Evolutionary conservation across 2,888 invertebrate species (phyloP), one percentile per base, ranked within the genome.

Genomic region (Schizotus pectinicornis): DNA sequence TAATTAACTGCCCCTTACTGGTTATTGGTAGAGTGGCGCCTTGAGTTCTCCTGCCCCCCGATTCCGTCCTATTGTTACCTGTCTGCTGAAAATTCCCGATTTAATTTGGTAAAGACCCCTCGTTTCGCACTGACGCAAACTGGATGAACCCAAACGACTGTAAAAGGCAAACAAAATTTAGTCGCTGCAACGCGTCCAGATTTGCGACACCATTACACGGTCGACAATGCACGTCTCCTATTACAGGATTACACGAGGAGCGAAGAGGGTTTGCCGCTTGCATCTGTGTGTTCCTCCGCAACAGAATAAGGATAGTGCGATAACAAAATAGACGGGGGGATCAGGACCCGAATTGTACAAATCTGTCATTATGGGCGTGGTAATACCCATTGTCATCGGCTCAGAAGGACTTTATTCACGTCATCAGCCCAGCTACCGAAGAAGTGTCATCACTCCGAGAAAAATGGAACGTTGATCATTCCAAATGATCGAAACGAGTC

Each of bases 151-250:
- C n/a, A 35, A n/a, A 35, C 35, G 56, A 56, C 56, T 51, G 50
- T 13, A 74, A 74, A 74, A 72, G 72, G 68, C 68, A 67, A 69
- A 70, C 72, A 71, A 70, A 71, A 67, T 66, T 58, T 68, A 65
- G 64, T 67, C 67, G 55, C 59, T 59, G 65, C 66, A 67, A 65
- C 67, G 68, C 68, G 68, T 67, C 66, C 63, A 73, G 71, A 74
- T 75, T 76, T 74, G 75, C 75, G 72, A 75, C 75, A 75, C 73
- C 74, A 74, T 74, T 72, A 72, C 73, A 69, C 68, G 67, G 63
- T 64, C 65, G 64, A 76, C 77, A 76, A 76, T 72, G 68, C 65
- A 48, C 62, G 59, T 66, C 69, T 77, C 77, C 65, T 67, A 71
- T 77, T 77, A 75, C 76, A 65, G 75, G 76, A 77, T 77, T 75